Evolutionary conservation across 2,113 vertebrate species (phyloP), one percentile per base, ranked within the genome.

Genomic region (Neodontobutis hainanensis): DNA sequence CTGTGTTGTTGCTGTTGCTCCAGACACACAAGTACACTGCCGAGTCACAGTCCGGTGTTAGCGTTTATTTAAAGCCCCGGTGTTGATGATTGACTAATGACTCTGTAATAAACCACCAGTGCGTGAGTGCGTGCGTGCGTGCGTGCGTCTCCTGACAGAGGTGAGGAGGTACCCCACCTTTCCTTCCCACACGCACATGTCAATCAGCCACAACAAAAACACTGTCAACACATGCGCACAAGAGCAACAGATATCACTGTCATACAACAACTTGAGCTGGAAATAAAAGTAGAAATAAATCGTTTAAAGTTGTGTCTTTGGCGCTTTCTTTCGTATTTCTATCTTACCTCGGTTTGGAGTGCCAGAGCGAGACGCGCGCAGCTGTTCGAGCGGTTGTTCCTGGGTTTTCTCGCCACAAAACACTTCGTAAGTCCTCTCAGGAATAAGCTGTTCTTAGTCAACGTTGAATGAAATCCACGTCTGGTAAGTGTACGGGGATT

Each of bases 101-200:
- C 34, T 12, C 1, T 2, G 52, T 12, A 36, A 36, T 14, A n/a
- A 12, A 69, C 12, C 27, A 52, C 4, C 44, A 47, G 27, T 34
- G 11, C 8, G 38, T 40, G n/a, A n/a, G n/a, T n/a, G 27, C 6
- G 12, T 48, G 11, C 8, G 38, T 40, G 19, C 19, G 19, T 27
- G 27, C 6, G 12, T 48, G 5, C 9, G 14, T 44, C 32, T 5
- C 2, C 11, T 43, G 8, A n/a, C 4, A 6, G 9, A 11, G 16
- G 57, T 48, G 45, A 45, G 46, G 32, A 65, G 59, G 64, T 40
- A 51, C 59, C 71, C 40, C 56, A 52, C 60, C 42, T 46, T 11
- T 52, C 56, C 42, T 11, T 27, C 34, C 70, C 70, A 82, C 52
- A 14, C 76, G 63, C 82, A 70, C 66, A 61, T 69, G 82, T 78